Base-by-base conservation (phyloP, 30 jellyfish, hydroid and myxozoan genomes). In the Nemopilema nomurai region DNA sequence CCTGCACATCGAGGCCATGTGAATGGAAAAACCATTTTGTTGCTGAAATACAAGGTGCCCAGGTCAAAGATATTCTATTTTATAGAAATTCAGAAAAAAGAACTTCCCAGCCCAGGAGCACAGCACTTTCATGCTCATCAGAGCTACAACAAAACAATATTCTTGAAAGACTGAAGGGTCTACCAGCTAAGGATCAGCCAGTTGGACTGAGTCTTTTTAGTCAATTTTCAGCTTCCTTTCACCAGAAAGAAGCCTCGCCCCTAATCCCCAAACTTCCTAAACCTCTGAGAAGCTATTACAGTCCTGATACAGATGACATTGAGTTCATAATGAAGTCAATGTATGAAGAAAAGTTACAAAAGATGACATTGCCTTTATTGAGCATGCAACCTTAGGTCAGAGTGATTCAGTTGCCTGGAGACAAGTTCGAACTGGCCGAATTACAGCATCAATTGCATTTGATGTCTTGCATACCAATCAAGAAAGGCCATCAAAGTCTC, bases 1-100 rank as follows among this genome's bases (percentile, higher is more conserved):
- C 87, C n/a, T 82, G 86, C 52, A 82, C 91, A 22, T 50, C 49
- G 6, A 24, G 22, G 26, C 82, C 91, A 16, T 71, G 91, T 49
- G 31, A 30, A 28, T 69, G 87, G 91, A 82, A 71, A 62, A 70
- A 69, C 57, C 51, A 76, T 33, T 62, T 76, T 52, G 79, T 76
- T 9, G 26, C 23, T n/a, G 52, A 51, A 17, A 76, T 62, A n/a
- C 80, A 50, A 20, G 75, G 80, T 22, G 68, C 63, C 30, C 24
- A 27, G 57, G 23, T 76, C 78, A 76, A 51, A 77, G 87, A 76
- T 52, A 53, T 62, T 21, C 52, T n/a, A 8, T 76, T 52, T 41
- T 62, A 76, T 76, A 51, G 57, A 50, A 26, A 76, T n/a, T 25
- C 87, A 76, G 62, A 18, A n/a, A 41, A 41, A 41, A 41, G 57